Conservation (phyloP, 2,113 vertebrate genomes). For the Ellobius talpinus region DNA sequence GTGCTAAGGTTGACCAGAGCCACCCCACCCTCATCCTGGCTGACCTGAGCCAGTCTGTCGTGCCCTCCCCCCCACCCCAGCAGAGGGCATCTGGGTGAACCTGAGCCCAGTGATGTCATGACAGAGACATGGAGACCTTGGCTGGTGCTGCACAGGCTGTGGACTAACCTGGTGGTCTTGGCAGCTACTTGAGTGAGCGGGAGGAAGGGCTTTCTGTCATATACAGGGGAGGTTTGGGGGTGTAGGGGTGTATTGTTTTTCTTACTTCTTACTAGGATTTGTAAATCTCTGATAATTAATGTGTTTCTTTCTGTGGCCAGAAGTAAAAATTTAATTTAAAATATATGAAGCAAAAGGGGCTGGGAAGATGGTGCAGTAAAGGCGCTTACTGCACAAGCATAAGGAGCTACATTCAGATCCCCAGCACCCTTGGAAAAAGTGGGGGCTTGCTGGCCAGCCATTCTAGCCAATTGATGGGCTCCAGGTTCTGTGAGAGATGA, state of each 20-base stretch:
- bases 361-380: neutral
- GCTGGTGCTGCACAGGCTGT: neutral
- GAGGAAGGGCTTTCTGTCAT: neutral
- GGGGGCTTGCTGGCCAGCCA: neutral
- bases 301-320: neutral
- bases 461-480: neutral
- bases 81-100: neutral
- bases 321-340: neutral
- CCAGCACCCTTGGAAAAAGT: neutral
- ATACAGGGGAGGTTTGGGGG: neutral
- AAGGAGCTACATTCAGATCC: too few species aligned
- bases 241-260: neutral
- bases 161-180: neutral
- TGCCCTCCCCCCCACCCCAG: rapidly evolving
- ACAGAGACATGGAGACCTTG: neutral
- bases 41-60: neutral
- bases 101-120: neutral
- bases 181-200: neutral
- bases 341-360: neutral
- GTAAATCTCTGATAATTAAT: constrained; percentile 5
- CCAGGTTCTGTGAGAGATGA: neutral
- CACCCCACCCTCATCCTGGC: neutral
- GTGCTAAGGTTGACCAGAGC: neutral
- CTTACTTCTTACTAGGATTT: neutral
- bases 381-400: neutral